Evolutionary conservation across 2,113 vertebrate genomes (phyloP), one percentile per base, ranked within the genome.

Genomic region (Pluvianellus socialis): DNA sequence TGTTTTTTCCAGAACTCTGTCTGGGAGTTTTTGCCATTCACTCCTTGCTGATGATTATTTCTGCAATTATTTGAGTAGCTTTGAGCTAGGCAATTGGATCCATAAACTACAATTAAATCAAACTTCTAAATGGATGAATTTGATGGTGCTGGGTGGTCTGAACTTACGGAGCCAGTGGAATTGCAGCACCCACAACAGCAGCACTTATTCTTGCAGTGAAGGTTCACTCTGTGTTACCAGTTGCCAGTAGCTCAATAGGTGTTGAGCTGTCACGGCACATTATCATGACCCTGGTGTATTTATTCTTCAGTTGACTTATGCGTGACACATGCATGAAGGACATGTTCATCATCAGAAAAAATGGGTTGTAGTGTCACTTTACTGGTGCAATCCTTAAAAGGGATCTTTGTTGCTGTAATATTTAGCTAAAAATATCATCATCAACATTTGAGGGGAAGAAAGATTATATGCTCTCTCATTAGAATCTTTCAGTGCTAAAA

Each of bases 321-420:
- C 76, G 44, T 42, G 44, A 45, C 58, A 55, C 6, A 1, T n/a
- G 6, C 0, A 0, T 59, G 20, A 26, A 67, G 1, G 0, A 66
- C 40, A 44, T 19, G 6, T 22, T 61, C 19, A 23, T 30, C 7
- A 11, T 22, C 14, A 92, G 52, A 61, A 86, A 38, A 73, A 71
- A n/a, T 10, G 4, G 50, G 67, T 27, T 65, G 72, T 33, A 52
- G 28, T 68, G 33, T 5, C 12, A 40, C 7, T 52, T 53, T 7
- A 14, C 18, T 73, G 6, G 8, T 45, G 24, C 32, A 63, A n/a
- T 63, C 10, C 14, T 71, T n/a, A 45, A 23, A 74, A 56, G 12
- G 6, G 7, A 8, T 40, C 3, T 75, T 61, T 49, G 10, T 22
- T 90, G 45, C 13, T 68, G 11, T 44, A 75, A 67, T 56, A 50